Base-by-base conservation (phyloP, 2,797 vertebrate species). In the Orientallactaga sibirica region DNA sequence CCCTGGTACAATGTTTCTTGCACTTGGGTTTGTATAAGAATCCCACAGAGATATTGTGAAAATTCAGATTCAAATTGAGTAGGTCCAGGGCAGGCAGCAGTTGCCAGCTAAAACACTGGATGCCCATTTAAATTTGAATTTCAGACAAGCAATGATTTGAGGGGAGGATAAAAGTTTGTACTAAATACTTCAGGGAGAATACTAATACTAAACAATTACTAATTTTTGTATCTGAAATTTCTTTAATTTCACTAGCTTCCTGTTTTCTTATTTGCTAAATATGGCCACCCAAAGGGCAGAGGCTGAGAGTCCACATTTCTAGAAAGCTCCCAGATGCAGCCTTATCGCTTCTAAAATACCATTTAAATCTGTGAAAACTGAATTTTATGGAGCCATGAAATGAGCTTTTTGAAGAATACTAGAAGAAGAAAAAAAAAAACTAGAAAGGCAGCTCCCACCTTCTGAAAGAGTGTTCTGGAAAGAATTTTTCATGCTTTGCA, bases 211-310 rank as follows among this genome's bases (percentile, higher is more conserved):
- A 91, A 58, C 20, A 81, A 52, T 55, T n/a, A 68, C 10, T 58
- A 33, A 61, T 61, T 66, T 78, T 91, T 91, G 16, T 66, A 88
- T 68, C 81, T 78, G 76, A 91, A 94, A 86, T 81, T 73, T 48
- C 8, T 48, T 75, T 68, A 66, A 82, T 81, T 81, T 91, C 75
- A 81, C 55, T 41, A 29, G 37, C 58, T 37, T 74, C 84, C 25
- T 85, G 41, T 82, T 68, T 58, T 81, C 70, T 92, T 75, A 71
- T 25, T 71, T 92, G 79, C 79, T 94, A 92, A 95, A 87, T 80
- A 88, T 48, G 64, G 75, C 43, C 75, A 68, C 33, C 3, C 70
- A 73, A 37, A 92, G 76, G 92, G 78, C 76, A 48, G 74, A 71
- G 74, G 25, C 86, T 68, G 37, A 77, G 25, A 92, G n/a, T 20